Percentiles rank a stretch among this genome's conserved stretches.
Conservation (phyloP, 2,797 vertebrate genomes). For the Intellagama lesueurii region DNA sequence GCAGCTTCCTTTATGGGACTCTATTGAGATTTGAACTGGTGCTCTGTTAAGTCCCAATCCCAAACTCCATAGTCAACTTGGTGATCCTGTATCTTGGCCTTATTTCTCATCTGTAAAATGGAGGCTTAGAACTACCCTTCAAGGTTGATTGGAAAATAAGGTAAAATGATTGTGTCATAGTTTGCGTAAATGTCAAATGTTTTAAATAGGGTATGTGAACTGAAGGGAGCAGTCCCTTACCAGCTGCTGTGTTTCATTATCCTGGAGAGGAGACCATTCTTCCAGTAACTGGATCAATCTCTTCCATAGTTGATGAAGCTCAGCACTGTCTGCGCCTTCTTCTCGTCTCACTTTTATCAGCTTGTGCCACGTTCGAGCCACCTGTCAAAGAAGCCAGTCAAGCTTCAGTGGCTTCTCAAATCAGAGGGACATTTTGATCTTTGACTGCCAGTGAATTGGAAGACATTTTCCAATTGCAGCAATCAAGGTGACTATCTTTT, state of each 20-base stretch:
- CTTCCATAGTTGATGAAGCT: conserved; percentile 88
- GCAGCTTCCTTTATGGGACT: too few species aligned
- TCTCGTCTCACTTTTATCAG: conserved; percentile 84
- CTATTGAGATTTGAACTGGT: too few species aligned
- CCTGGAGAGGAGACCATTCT: conserved; percentile 78
- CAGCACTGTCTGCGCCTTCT: conserved; percentile 81
- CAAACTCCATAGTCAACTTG: not conserved
- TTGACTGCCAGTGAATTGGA: not conserved
- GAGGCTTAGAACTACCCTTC: not conserved
- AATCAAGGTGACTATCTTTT: not conserved
- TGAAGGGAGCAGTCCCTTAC: conserved; percentile 75
- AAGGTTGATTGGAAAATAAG: not conserved
- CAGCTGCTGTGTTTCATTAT: conserved; percentile 86
- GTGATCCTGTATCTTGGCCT: not conserved
- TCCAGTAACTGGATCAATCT: conserved; percentile 86
- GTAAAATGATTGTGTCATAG: not conserved
- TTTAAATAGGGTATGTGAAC: not conserved
- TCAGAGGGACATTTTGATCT: fast-evolving
- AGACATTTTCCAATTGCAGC: not conserved
- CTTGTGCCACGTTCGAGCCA: conserved; percentile 85
- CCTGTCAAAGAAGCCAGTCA: conserved; percentile 74
- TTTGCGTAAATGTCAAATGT: not conserved
- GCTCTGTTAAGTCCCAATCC: not conserved
- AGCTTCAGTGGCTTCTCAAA: not conserved
- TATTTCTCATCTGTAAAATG: not conserved